Base-by-base conservation (phyloP, 2,113 vertebrate genomes). In the Ramphastos sulfuratus region DNA sequence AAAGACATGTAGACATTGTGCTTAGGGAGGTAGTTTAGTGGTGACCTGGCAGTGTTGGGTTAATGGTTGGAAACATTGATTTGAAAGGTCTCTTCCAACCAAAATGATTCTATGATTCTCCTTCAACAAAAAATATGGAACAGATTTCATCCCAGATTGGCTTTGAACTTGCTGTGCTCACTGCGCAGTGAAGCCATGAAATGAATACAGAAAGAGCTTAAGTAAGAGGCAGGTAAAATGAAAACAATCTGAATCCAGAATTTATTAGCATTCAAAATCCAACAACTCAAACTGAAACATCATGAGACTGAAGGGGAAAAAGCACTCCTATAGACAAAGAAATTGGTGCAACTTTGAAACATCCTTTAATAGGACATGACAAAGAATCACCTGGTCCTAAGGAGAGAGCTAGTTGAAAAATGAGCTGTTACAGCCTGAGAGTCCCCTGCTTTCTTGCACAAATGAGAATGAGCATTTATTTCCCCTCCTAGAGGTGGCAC, bases 401-500 rank as follows among this genome's bases (percentile, higher is more conserved):
- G 2, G 58, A 84, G 92, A 87, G 78, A 64, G 69, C 48, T n/a
- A 10, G 2, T 3, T 10, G 12, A 44, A 77, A 82, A 77, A 77
- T 12, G 31, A 91, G 39, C 44, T 60, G 9, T 81, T 64, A 71
- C 31, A 89, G 54, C 56, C 75, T 55, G 35, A 80, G 87, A 87
- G 84, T 84, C 92, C 75, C 44, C 15, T 6, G 3, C 21, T 56
- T 72, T 52, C 64, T 80, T 64, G 46, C 33, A 4, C 21, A 82
- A 89, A 82, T 9, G 61, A 89, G 60, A 37, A 48, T 7, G 20
- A 91, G 77, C 0, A 0, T 17, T 27, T 30, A 70, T 66, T 92
- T 82, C 71, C 70, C 37, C 61, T 96, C 87, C 82, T 65, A 74
- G 58, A 79, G 54, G 58, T 64, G 54, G 77, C 73, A 92, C 61